Percentiles rank a stretch among this genome's conserved stretches.
Evolutionary conservation across 2,888 invertebrate genomes (phyloP).

Genomic region (Allolobophora icterica): DNA sequence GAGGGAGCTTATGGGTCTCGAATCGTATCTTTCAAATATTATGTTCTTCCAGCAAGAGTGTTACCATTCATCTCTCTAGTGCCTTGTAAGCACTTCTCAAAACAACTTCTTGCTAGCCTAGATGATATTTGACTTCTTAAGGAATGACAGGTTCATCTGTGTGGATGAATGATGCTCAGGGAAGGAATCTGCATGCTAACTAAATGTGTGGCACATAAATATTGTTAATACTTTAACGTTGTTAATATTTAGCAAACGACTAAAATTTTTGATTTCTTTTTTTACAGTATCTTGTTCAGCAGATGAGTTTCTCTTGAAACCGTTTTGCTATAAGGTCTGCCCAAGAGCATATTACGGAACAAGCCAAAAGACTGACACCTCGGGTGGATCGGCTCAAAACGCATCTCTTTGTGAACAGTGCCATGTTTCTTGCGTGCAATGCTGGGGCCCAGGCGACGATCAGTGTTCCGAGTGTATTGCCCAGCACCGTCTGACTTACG

Average conservation of each 20-base stretch:
- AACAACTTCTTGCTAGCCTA: too few species aligned
- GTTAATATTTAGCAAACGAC: background rate
- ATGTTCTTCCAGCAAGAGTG: too few species aligned
- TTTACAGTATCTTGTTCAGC: conserved; percentile 11
- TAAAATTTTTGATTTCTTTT: background rate
- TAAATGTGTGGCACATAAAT: background rate
- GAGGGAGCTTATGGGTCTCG: too few species aligned
- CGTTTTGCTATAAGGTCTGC: conserved; percentile 23
- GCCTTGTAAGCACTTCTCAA: too few species aligned
- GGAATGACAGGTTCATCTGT: background rate
- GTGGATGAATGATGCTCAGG: background rate
- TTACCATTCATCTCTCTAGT: too few species aligned
- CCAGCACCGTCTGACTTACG: conserved; percentile 5
- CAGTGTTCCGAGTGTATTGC: conserved; percentile 6
- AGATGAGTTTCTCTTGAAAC: conserved; percentile 22
- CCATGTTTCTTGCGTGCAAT: conserved; percentile 11
- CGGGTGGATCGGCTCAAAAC: background rate
- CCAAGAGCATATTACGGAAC: conserved; percentile 1
- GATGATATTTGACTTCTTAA: background rate
- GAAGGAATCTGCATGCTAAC: too few species aligned
- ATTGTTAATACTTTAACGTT: background rate
- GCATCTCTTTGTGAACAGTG: conserved; percentile 28
- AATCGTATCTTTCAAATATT: too few species aligned
- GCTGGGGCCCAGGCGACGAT: background rate
- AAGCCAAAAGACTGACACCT: background rate